Percentiles rank a stretch among this genome's conserved stretches.
Conservation (phyloP, 1,140 invertebrate species). For the Phenacoccus solenopsis region DNA sequence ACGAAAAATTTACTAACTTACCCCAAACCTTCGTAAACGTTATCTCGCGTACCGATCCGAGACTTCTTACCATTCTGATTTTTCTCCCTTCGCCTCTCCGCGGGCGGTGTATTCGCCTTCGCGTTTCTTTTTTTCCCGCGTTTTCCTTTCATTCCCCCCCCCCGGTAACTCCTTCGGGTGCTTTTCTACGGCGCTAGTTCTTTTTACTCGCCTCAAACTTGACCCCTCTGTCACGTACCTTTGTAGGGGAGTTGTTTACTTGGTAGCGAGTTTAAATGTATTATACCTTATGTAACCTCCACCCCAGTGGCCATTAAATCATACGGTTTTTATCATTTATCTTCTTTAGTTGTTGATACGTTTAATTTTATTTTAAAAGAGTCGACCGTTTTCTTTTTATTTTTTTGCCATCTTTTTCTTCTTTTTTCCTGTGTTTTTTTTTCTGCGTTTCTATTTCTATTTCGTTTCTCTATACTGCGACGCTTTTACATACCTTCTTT, state of each 20-base stretch:
- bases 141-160: not conserved
- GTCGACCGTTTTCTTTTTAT: slow-evolving; percentile 10
- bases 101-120: not conserved
- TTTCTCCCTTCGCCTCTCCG: not conserved
- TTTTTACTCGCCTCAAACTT: slow-evolving; percentile 5
- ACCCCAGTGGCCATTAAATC: slow-evolving; percentile 12
- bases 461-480: not conserved
- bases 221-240: slow-evolving; percentile 12
- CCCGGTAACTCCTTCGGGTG: no score
- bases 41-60: slow-evolving; percentile 15
- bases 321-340: slow-evolving; percentile 18
- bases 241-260: slow-evolving; percentile 15
- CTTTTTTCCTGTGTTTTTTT: not conserved
- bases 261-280: slow-evolving; percentile 5
- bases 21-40: not conserved
- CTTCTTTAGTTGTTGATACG: slow-evolving; percentile 17
- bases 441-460: not conserved
- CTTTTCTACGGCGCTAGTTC: not conserved
- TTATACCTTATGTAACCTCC: slow-evolving; percentile 17
- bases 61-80: slow-evolving; percentile 10
- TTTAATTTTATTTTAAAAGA: slow-evolving; percentile 18
- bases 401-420: not conserved
- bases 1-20: slow-evolving; percentile 12
- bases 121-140: not conserved
- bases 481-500: not conserved